phyloP scores from a whole-genome alignment of 2,888 invertebrate species.

The Leucozona laternaria region DNA sequence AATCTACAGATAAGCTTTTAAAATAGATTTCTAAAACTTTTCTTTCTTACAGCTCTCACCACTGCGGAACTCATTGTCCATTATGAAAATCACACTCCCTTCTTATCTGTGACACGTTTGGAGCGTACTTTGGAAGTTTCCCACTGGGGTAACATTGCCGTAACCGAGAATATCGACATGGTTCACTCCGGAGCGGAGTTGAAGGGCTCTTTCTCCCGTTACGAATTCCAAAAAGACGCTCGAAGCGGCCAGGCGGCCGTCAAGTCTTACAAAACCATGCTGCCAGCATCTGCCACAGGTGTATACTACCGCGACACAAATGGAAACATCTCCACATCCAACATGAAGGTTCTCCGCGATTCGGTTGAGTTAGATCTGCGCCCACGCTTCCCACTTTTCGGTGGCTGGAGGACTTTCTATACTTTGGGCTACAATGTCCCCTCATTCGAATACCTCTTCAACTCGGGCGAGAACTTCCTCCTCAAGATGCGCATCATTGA shows the following conservation, averaged over 20 bases:
- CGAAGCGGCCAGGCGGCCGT: slow-evolving; percentile 95
- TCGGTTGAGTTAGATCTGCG: slow-evolving; percentile 97
- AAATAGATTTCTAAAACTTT: background rate
- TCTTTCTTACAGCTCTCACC: slow-evolving; percentile 82
- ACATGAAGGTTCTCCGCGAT: slow-evolving; percentile 94
- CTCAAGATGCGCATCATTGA: slow-evolving; percentile 97
- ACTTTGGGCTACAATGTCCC: slow-evolving; percentile 98
- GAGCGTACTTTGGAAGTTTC: slow-evolving; percentile 97
- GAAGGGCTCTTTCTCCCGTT: slow-evolving; percentile 97
- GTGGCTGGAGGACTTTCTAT: slow-evolving; percentile 99
- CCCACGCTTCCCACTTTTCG: slow-evolving; percentile 98
- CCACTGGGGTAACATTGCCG: slow-evolving; percentile 99
- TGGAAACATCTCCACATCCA: slow-evolving; percentile 99
- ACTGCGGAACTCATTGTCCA: slow-evolving; percentile 91
- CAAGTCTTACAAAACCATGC: slow-evolving; percentile 93
- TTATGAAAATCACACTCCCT: slow-evolving; percentile 98
- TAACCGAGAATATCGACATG: slow-evolving; percentile 97
- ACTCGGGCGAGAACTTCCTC: slow-evolving; percentile 90
- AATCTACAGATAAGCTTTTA: slow-evolving; percentile 76
- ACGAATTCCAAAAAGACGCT: slow-evolving; percentile 97
- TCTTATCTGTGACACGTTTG: slow-evolving; percentile 95
- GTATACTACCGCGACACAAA: slow-evolving; percentile 98
- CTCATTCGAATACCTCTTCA: slow-evolving; percentile 97
- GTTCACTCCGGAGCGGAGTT: slow-evolving; percentile 96
- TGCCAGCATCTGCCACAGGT: slow-evolving; percentile 95